phyloP scores from a whole-genome alignment of 1,140 invertebrate genomes.

The Trachelipus rathkii region DNA sequence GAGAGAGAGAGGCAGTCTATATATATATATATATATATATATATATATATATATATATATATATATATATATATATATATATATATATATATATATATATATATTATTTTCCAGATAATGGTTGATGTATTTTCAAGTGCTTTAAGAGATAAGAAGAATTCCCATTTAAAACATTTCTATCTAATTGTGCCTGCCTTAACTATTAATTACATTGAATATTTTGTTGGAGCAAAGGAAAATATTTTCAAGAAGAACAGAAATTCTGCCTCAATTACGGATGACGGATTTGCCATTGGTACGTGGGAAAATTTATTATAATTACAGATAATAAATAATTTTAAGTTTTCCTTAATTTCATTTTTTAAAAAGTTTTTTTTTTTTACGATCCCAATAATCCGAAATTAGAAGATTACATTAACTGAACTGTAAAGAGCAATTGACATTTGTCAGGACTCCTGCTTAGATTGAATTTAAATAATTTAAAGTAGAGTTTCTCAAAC shows the following conservation, averaged over 20 bases:
- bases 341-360: too few species aligned
- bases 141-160: background rate
- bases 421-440: too few species aligned
- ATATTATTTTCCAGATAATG: background rate
- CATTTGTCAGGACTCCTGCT: too few species aligned
- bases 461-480: too few species aligned
- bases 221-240: background rate
- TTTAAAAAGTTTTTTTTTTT: too few species aligned
- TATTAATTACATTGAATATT: background rate
- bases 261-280: background rate
- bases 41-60: background rate
- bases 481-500: too few species aligned
- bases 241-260: background rate
- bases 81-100: background rate
- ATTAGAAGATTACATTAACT: too few species aligned
- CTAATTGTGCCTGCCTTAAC: background rate
- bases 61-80: background rate
- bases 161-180: background rate
- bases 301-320: too few species aligned
- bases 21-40: conserved; percentile 15
- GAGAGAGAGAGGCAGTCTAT: too few species aligned
- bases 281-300: background rate
- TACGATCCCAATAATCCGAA: too few species aligned
- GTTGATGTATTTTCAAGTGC: background rate
- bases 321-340: too few species aligned